Conservation (phyloP, 2,888 invertebrate genomes). For the Netelia melanura region DNA sequence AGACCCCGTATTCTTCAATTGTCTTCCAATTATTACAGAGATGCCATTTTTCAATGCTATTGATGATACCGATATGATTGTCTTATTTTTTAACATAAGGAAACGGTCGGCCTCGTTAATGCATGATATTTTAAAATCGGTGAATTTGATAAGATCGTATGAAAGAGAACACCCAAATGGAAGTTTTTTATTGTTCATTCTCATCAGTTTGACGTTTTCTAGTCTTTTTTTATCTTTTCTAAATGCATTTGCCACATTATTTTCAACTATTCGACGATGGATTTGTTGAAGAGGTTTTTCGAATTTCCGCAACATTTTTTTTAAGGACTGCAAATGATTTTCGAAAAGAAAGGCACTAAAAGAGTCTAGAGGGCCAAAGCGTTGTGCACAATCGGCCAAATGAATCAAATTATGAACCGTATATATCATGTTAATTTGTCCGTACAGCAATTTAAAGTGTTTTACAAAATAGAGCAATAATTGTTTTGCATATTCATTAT, state of each 20-base stretch:
- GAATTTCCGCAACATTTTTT: too few species aligned
- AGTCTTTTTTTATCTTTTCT: background rate
- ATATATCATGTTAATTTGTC: slow-evolving; percentile 3
- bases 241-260: too few species aligned
- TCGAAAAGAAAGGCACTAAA: too few species aligned
- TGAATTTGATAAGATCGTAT: too few species aligned
- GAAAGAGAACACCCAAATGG: slow-evolving; percentile 4
- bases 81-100: slow-evolving; percentile 16
- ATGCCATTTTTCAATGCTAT: slow-evolving; percentile 9
- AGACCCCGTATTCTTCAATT: slow-evolving; percentile 4
- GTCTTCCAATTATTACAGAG: slow-evolving; percentile 21
- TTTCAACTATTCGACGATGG: too few species aligned
- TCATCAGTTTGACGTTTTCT: background rate
- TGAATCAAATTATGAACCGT: slow-evolving; percentile 20
- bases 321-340: too few species aligned
- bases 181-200: background rate
- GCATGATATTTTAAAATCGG: too few species aligned
- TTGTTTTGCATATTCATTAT: slow-evolving; percentile 15
- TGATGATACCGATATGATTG: slow-evolving; percentile 14
- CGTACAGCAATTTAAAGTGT: slow-evolving; percentile 4
- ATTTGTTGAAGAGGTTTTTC: too few species aligned
- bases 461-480: too few species aligned
- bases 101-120: too few species aligned
- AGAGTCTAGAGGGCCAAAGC: too few species aligned
- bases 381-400: background rate